Percentiles rank a stretch among this genome's conserved stretches.
Conservation (phyloP, 2,113 vertebrate genomes). For the Perca flavescens region DNA sequence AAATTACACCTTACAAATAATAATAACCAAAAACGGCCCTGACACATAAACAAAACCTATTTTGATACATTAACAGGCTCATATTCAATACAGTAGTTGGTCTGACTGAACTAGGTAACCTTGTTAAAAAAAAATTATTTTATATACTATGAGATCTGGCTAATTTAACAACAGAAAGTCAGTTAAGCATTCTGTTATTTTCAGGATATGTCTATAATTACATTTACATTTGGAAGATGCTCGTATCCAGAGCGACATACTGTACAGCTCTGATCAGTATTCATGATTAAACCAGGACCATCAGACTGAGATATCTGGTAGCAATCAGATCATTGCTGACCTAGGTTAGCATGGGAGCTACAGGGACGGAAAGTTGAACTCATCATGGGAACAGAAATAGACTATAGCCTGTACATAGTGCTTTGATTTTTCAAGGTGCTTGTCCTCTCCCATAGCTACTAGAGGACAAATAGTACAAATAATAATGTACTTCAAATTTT, state of each 20-base stretch:
- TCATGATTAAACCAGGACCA: not conserved
- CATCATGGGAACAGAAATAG: slow-evolving; percentile 13
- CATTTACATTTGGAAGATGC: slow-evolving; percentile 1
- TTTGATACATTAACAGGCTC: not conserved
- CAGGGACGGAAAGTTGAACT: not conserved
- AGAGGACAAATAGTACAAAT: not conserved
- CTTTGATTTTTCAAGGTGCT: not conserved
- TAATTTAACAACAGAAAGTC: not conserved
- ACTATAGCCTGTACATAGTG: not conserved
- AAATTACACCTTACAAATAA: not conserved
- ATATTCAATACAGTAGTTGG: not conserved
- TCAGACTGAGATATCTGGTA: not conserved
- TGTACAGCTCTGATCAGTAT: not conserved
- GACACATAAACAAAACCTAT: not conserved
- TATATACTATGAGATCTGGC: not conserved
- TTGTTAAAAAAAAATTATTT: not conserved
- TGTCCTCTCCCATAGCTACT: not conserved
- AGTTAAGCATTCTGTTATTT: not conserved
- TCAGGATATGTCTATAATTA: not conserved
- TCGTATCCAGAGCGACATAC: not conserved
- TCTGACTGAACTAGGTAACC: not conserved
- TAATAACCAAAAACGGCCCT: not conserved
- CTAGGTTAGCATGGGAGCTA: not conserved
- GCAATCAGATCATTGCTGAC: slow-evolving; percentile 14
- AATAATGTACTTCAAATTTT: not conserved